phyloP scores from a whole-genome alignment of 2,888 invertebrate genomes.

The Leucoma salicis region DNA sequence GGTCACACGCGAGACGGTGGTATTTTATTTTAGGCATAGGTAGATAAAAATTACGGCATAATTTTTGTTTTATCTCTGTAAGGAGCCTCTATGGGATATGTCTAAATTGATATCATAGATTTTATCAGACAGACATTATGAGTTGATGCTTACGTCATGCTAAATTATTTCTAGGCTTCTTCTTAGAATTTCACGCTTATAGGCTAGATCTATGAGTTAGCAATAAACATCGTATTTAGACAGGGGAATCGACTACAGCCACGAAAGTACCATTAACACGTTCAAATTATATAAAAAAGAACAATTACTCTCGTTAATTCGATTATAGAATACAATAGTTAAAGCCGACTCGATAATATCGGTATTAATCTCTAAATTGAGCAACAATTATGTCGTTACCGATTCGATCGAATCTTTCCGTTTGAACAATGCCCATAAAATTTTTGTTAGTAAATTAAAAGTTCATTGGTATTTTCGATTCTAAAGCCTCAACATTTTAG shows the following conservation, averaged over 20 bases:
- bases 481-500: constrained; percentile 38
- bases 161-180: too few relatives aligned
- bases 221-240: too few relatives aligned
- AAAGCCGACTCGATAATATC: constrained; percentile 26
- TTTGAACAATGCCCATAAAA: constrained; percentile 11
- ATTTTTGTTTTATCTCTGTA: too few relatives aligned
- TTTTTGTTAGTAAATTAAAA: constrained; percentile 36
- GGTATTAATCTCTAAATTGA: constrained; percentile 27
- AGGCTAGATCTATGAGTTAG: too few relatives aligned
- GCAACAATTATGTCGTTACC: constrained; percentile 28
- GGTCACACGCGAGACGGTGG: too few relatives aligned
- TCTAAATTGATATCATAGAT: too few relatives aligned
- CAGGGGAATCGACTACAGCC: constrained; percentile 18
- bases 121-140: too few relatives aligned
- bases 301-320: constrained; percentile 24
- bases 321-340: constrained; percentile 24
- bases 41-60: too few relatives aligned
- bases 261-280: constrained; percentile 21
- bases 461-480: constrained; percentile 24
- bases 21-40: too few relatives aligned
- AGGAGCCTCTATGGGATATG: too few relatives aligned
- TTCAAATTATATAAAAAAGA: constrained; percentile 20
- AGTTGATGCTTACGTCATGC: too few relatives aligned
- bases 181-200: too few relatives aligned
- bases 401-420: constrained; percentile 12